Percentiles rank a stretch among this genome's conserved stretches.
Conservation (phyloP, 2,888 invertebrate species). For the Creontiades dilutus region DNA sequence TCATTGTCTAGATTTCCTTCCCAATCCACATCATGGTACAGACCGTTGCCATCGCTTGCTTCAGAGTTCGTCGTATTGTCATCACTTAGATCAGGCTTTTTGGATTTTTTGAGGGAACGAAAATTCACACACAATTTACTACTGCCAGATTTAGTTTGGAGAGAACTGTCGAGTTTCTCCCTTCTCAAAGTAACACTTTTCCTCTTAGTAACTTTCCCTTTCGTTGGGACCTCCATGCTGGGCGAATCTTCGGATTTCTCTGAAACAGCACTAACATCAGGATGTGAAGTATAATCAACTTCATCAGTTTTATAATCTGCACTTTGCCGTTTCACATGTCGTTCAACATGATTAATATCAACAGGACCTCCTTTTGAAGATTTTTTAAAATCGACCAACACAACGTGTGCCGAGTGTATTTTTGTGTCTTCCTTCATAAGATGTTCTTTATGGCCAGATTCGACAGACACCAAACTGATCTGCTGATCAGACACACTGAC, state of each 20-base stretch:
- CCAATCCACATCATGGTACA: conserved; percentile 73
- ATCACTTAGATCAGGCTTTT: conserved; percentile 53
- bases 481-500: neutral
- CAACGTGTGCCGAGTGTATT: neutral
- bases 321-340: neutral
- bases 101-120: conserved; percentile 33
- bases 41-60: conserved; percentile 71
- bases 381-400: conserved; percentile 26
- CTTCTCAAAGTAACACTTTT: conserved; percentile 21
- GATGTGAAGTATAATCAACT: neutral
- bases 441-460: neutral
- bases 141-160: neutral
- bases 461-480: neutral
- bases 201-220: conserved; percentile 10
- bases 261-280: conserved; percentile 37
- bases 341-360: neutral
- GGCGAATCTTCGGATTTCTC: conserved; percentile 14
- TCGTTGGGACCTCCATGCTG: neutral
- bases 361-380: conserved; percentile 9
- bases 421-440: neutral
- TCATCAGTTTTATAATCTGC: conserved; percentile 2
- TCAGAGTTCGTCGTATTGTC: conserved; percentile 74
- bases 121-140: conserved; percentile 52
- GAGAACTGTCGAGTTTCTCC: neutral
- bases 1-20: conserved; percentile 74